Evolutionary conservation across 1,140 invertebrate species (phyloP).

Genomic region (Argopecten irradians): DNA sequence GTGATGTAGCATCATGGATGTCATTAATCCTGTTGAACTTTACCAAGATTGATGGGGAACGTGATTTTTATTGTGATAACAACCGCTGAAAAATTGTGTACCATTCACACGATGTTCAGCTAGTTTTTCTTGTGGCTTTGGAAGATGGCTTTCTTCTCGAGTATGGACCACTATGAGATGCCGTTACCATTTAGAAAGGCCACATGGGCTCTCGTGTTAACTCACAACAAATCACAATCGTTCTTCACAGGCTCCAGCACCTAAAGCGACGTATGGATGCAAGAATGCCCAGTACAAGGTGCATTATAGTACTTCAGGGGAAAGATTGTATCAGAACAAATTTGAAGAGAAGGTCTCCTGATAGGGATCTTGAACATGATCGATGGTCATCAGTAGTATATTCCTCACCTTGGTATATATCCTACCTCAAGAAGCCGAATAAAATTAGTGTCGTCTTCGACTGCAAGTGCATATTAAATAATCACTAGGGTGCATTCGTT

Average conservation of each 20-base stretch:
- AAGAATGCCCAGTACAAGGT: background rate
- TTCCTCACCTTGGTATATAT: conserved; percentile 62
- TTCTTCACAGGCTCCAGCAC: conserved; percentile 35
- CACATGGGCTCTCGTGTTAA: background rate
- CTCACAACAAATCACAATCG: conserved; percentile 35
- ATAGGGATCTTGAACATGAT: background rate
- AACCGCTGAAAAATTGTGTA: background rate
- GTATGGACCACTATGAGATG: conserved; percentile 54
- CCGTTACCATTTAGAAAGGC: too few species aligned
- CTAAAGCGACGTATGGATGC: conserved; percentile 34
- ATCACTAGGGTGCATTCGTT: conserved; percentile 49
- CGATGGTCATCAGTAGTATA: conserved; percentile 48
- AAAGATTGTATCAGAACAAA: background rate
- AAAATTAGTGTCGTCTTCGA: conserved; percentile 69
- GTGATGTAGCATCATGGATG: conserved; percentile 23
- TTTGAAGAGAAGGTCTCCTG: conserved; percentile 13
- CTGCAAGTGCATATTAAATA: too few species aligned
- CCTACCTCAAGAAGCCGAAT: conserved; percentile 59
- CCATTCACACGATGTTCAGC: conserved; percentile 43
- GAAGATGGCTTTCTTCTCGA: conserved; percentile 13
- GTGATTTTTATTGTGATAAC: conserved; percentile 47
- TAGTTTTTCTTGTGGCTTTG: conserved; percentile 33
- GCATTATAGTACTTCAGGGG: conserved; percentile 24
- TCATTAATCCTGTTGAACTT: conserved; percentile 33
- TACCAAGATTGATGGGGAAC: conserved; percentile 32